These are phyloP conservation scores for Octopus bimaculoides DNA, from an alignment of 1,140 invertebrate genomes.

Conservation along the genomic window DNA sequence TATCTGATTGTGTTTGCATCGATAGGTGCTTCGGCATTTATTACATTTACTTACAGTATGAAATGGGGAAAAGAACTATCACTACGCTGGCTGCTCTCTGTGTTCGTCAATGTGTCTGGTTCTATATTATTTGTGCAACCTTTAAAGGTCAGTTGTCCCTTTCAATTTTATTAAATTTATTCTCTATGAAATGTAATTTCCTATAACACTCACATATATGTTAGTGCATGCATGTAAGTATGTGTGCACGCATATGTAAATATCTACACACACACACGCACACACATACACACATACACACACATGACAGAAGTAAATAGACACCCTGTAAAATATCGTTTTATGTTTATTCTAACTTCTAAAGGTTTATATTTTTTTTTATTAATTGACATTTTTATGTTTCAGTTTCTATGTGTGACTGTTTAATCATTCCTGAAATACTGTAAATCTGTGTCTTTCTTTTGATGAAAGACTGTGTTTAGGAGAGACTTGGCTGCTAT, in stretches of 20 bases:
- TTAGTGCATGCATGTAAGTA: neutral
- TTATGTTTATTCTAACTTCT: too few relatives aligned
- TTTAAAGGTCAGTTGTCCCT: neutral
- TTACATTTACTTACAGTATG: neutral
- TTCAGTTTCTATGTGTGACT: too few relatives aligned
- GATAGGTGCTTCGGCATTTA: neutral
- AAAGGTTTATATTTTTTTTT: too few relatives aligned
- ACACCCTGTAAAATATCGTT: too few relatives aligned
- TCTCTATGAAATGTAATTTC: neutral
- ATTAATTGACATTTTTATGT: too few relatives aligned
- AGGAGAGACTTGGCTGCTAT: too few relatives aligned
- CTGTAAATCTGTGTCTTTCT: too few relatives aligned
- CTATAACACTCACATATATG: neutral
- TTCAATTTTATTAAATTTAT: neutral
- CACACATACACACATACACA: too few relatives aligned
- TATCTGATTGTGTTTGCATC: neutral
- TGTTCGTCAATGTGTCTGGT: neutral
- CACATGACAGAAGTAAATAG: too few relatives aligned
- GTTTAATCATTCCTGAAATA: too few relatives aligned
- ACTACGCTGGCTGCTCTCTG: neutral
- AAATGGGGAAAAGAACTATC: neutral
- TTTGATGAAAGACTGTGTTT: too few relatives aligned
- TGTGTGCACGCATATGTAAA: neutral
- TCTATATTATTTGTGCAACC: neutral
- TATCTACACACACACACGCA: neutral